Conservation (phyloP, 2,113 vertebrate species). For the Eptesicus fuscus region DNA sequence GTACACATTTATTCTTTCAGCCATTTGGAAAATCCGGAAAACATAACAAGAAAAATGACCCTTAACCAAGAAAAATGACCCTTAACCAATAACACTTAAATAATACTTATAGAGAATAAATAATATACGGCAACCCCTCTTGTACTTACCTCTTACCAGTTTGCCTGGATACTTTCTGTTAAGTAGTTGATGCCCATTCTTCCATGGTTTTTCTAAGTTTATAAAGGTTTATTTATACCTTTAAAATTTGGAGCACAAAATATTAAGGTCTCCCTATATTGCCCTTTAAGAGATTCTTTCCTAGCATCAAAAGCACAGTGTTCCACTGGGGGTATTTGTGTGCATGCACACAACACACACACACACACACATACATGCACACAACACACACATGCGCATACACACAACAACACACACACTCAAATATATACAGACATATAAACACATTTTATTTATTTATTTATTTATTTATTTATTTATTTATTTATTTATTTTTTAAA, state of each 20-base stretch:
- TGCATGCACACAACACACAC: neutral
- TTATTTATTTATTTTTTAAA: too few species aligned
- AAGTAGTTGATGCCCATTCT: neutral
- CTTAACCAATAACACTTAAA: neutral
- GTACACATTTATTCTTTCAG: neutral
- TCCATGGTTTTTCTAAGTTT: neutral
- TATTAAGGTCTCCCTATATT: neutral
- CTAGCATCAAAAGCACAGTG: neutral
- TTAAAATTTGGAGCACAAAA: neutral
- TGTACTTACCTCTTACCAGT: neutral
- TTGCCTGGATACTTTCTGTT: neutral
- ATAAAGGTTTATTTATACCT: neutral
- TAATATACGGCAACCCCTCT: neutral
- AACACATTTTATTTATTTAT: neutral
- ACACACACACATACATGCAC: neutral
- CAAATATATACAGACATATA: neutral
- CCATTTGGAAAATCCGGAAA: neutral
- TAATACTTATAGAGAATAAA: neutral
- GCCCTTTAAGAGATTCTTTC: constrained; percentile 18
- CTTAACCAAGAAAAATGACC: neutral
- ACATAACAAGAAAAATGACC: neutral
- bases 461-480: too few species aligned
- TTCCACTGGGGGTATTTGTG: neutral
- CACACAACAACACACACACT: neutral
- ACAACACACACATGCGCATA: too few species aligned